Evolutionary conservation across 1,140 invertebrate species (phyloP).

Genomic region (Platyscapa corneri): DNA sequence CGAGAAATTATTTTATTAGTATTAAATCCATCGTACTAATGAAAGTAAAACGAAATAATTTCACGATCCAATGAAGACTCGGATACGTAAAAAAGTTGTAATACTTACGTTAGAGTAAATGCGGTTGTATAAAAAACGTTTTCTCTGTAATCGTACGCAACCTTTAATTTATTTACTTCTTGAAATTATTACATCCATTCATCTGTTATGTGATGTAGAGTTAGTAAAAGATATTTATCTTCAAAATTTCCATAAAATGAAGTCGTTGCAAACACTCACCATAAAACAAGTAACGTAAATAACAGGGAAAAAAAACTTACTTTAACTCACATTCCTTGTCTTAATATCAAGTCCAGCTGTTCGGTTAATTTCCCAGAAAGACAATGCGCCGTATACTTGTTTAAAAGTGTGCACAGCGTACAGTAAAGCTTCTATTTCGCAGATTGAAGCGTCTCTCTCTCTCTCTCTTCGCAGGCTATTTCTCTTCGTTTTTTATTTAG

Average conservation of each 20-base stretch:
- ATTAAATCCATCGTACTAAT: no score
- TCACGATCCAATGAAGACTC: no score
- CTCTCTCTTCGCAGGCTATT: not conserved
- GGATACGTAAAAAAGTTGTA: no score
- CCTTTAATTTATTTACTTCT: not conserved
- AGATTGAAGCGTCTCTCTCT: slow-evolving; percentile 36
- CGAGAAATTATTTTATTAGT: no score
- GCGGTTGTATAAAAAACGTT: not conserved
- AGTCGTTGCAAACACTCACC: not conserved
- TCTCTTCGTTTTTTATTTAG: slow-evolving; percentile 28
- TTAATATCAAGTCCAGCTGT: slow-evolving; percentile 47
- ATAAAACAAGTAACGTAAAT: slow-evolving; percentile 5
- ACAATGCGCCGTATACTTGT: slow-evolving; percentile 3
- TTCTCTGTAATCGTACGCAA: no score
- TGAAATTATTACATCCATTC: not conserved
- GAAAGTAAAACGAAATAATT: no score
- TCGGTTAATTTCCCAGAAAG: slow-evolving; percentile 44
- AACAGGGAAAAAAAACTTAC: slow-evolving; percentile 12
- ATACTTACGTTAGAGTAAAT: not conserved
- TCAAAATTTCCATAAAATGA: slow-evolving; percentile 14
- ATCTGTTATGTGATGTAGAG: not conserved
- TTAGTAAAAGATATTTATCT: slow-evolving; percentile 22
- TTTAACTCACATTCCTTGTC: slow-evolving; percentile 39
- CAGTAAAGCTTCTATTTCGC: slow-evolving; percentile 46
- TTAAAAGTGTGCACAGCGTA: slow-evolving; percentile 8